A percentile compares a stretch with the other conserved stretches of the same genome.
Evolutionary conservation across 2,113 vertebrate genomes (phyloP).

Genomic region (Tricholaema leucomelas): DNA sequence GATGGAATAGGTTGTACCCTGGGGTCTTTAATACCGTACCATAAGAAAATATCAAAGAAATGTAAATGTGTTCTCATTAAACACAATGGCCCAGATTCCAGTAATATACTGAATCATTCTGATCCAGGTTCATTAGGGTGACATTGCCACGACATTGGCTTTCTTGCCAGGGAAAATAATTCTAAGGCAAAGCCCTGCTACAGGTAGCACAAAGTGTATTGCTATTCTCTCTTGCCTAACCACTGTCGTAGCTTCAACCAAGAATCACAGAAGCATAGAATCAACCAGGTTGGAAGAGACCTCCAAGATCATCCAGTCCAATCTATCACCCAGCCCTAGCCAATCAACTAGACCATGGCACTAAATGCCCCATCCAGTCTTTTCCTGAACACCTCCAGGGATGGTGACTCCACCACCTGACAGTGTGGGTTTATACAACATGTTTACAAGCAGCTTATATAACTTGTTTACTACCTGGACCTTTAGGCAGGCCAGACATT

Average conservation of each 20-base stretch:
- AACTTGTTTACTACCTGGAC: no score
- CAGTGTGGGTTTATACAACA: no score
- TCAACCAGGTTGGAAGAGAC: no score
- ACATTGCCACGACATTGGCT: not conserved
- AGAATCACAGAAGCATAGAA: no score
- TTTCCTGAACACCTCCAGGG: no score
- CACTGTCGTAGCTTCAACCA: not conserved
- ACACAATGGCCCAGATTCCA: constrained; percentile 64
- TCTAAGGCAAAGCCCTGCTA: not conserved
- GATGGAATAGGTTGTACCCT: constrained; percentile 49
- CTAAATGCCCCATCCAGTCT: no score
- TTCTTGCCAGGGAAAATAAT: not conserved
- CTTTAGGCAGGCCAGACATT: no score
- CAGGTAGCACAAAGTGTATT: not conserved
- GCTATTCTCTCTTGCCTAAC: not conserved
- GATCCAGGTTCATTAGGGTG: constrained; percentile 9
- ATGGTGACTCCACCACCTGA: no score
- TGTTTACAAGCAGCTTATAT: no score
- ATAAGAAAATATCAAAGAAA: constrained; percentile 75
- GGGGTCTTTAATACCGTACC: constrained; percentile 36
- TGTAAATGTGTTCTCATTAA: constrained; percentile 74
- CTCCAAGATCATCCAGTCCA: no score
- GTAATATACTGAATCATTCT: constrained; percentile 48
- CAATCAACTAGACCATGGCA: no score
- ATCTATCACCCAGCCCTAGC: no score